phyloP scores from a whole-genome alignment of 2,797 vertebrate species.

The Myotis vivesi region DNA sequence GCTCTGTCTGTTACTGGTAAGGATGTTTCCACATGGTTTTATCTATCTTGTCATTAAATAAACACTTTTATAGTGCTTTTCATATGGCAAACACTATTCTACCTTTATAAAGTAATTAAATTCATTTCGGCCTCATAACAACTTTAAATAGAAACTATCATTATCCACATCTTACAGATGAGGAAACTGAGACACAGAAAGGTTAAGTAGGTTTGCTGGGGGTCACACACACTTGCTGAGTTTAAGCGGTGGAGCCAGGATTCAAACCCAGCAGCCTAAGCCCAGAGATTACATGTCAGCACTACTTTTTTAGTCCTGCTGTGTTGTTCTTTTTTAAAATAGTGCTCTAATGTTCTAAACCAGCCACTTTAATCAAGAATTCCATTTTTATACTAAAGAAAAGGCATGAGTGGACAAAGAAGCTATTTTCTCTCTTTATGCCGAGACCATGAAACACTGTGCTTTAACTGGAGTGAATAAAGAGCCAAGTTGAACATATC shows the following conservation, averaged over 20 bases:
- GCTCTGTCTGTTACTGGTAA: not conserved
- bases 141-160: not conserved
- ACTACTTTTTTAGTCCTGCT: not conserved
- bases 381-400: not conserved
- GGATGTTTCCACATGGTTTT: not conserved
- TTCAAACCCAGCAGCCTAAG: not conserved
- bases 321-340: not conserved
- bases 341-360: not conserved
- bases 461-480: not conserved
- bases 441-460: not conserved
- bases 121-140: not conserved
- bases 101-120: not conserved
- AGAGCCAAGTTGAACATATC: not conserved
- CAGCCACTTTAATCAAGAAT: not conserved
- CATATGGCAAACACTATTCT: not conserved
- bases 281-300: not conserved
- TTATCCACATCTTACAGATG: not conserved
- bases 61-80: not conserved
- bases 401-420: not conserved
- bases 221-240: not conserved
- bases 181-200: not conserved
- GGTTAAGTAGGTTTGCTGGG: not conserved
- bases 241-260: not conserved
- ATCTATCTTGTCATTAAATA: not conserved
- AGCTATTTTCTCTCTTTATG: not conserved